phyloP scores from a whole-genome alignment of 2,113 vertebrate genomes.

The Columba janthina region DNA sequence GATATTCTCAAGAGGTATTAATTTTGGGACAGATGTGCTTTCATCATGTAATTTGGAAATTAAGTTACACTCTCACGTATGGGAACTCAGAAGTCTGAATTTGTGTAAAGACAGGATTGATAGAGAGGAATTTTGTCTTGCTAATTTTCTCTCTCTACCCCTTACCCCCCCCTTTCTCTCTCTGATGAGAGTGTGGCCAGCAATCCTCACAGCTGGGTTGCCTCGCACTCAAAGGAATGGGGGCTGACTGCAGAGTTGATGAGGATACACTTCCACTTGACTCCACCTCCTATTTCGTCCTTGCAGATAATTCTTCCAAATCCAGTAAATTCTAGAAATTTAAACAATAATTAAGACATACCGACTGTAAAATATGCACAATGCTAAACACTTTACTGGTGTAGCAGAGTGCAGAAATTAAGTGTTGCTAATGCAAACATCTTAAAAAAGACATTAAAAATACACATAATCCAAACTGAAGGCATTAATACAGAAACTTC shows the following conservation, averaged over 20 bases:
- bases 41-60: conserved; percentile 73
- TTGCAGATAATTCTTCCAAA: conserved; percentile 38
- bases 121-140: conserved; percentile 65
- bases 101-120: conserved; percentile 60
- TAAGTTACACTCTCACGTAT: conserved; percentile 72
- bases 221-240: conserved; percentile 51
- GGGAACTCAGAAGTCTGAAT: conserved; percentile 67
- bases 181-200: conserved; percentile 64
- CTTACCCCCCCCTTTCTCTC: neutral
- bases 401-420: neutral
- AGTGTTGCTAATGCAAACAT: neutral
- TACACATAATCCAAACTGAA: neutral
- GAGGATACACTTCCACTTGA: conserved; percentile 59
- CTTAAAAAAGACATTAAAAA: neutral
- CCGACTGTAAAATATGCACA: neutral
- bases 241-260: conserved; percentile 55
- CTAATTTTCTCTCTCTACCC: conserved; percentile 43
- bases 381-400: neutral
- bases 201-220: conserved; percentile 71
- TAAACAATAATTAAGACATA: conserved; percentile 14
- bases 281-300: conserved; percentile 46
- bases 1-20: conserved; percentile 74
- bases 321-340: conserved; percentile 25
- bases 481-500: neutral
- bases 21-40: conserved; percentile 73